Evolutionary conservation across 2,113 vertebrate genomes (phyloP).

Genomic region (Daboia siamensis): DNA sequence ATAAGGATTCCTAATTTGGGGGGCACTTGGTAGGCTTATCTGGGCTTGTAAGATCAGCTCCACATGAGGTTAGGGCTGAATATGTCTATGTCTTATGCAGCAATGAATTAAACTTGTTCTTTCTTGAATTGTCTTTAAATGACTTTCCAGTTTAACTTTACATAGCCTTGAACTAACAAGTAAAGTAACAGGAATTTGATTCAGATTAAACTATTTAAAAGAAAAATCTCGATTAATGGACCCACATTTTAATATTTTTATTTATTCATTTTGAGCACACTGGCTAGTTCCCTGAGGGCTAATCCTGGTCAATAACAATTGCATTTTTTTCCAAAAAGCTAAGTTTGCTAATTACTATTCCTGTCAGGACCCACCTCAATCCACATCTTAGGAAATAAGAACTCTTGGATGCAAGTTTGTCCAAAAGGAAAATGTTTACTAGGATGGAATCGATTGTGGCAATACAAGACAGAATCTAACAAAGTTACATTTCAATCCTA

Average conservation of each 20-base stretch:
- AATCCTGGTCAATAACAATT: not conserved
- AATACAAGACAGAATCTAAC: too few species aligned
- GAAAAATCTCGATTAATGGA: not conserved
- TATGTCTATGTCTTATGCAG: not conserved
- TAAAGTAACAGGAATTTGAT: not conserved
- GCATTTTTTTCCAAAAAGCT: not conserved
- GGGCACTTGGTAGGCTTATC: not conserved
- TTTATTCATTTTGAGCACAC: not conserved
- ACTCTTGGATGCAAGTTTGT: too few species aligned
- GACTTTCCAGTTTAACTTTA: not conserved
- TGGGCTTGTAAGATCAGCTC: not conserved
- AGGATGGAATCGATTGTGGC: too few species aligned
- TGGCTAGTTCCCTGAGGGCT: not conserved
- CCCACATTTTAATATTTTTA: not conserved
- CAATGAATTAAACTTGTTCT: not conserved
- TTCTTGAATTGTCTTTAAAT: not conserved
- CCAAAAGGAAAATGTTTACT: too few species aligned
- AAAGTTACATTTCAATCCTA: too few species aligned
- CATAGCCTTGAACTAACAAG: not conserved
- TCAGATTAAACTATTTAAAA: not conserved
- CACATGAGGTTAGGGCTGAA: not conserved
- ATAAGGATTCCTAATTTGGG: not conserved
- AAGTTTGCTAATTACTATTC: not conserved
- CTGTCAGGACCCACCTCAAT: too few species aligned
- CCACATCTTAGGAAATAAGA: too few species aligned